Evolutionary conservation across 2,797 vertebrate species (phyloP).

Genomic region (Microchirus variegatus): DNA sequence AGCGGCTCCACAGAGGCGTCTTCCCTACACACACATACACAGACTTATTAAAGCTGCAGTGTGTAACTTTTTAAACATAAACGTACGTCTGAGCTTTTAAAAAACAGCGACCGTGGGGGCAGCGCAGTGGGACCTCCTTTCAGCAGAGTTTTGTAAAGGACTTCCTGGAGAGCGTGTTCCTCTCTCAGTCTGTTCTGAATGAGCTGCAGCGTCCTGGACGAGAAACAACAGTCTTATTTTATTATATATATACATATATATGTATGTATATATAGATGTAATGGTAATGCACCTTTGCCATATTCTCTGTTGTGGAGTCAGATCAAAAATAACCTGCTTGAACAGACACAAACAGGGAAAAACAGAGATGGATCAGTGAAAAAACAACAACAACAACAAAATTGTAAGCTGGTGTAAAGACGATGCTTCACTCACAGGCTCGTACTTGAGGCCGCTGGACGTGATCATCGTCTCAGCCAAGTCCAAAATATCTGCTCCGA

Average conservation of each 20-base stretch:
- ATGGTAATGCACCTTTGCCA: conserved; percentile 89
- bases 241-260: too few relatives aligned
- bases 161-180: conserved; percentile 94
- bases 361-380: background rate
- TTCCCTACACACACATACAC: conserved; percentile 76
- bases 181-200: conserved; percentile 90
- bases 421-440: conserved; percentile 85
- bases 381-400: background rate
- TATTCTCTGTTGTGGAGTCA: conserved; percentile 90
- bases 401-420: too few relatives aligned
- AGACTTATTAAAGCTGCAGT: too few relatives aligned
- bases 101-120: conserved; percentile 71
- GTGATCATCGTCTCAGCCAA: conserved; percentile 98
- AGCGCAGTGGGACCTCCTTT: conserved; percentile 90
- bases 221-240: conserved; percentile 5
- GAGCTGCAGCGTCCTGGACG: conserved; percentile 85
- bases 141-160: conserved; percentile 94
- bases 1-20: conserved; percentile 81
- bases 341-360: conserved; percentile 11
- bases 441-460: conserved; percentile 90
- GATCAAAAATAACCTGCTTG: conserved; percentile 91
- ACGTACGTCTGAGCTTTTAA: too few relatives aligned
- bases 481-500: conserved; percentile 96
- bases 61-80: too few relatives aligned
- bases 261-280: background rate